A percentile compares a stretch with the other conserved stretches of the same genome.
These are phyloP conservation scores for Spinus pinus DNA, from an alignment of 2,797 vertebrate genomes.

Conservation along the genomic window DNA sequence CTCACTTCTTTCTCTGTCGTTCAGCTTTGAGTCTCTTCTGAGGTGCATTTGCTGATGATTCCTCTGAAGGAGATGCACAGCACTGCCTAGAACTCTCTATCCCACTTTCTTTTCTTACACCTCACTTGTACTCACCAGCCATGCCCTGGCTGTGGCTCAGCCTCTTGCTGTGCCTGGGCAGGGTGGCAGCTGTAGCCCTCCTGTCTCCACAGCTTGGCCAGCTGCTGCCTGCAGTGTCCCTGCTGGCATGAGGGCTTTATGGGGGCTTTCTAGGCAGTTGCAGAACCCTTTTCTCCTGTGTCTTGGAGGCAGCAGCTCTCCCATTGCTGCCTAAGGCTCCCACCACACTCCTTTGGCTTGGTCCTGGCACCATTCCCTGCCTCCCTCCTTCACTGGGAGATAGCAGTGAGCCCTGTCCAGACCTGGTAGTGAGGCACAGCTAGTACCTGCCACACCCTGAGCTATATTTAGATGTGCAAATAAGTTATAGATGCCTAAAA, in stretches of 20 bases:
- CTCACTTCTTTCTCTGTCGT: rapidly evolving
- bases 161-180: not conserved
- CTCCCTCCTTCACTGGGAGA: not conserved
- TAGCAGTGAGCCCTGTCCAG: rapidly evolving
- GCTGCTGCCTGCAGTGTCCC: not conserved
- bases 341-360: not conserved
- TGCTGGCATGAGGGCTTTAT: rapidly evolving
- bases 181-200: not conserved
- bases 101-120: too few species aligned
- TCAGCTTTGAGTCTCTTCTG: not conserved
- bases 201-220: not conserved
- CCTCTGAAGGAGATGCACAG: rapidly evolving
- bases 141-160: not conserved
- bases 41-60: rapidly evolving
- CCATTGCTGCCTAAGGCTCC: not conserved
- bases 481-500: not conserved
- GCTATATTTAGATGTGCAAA: not conserved
- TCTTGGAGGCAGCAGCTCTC: not conserved
- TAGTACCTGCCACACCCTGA: rapidly evolving
- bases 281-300: not conserved
- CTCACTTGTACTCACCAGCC: rapidly evolving
- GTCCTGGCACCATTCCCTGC: rapidly evolving
- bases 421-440: not conserved
- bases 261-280: not conserved
- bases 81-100: rapidly evolving